Evolutionary conservation across 1,140 invertebrate genomes (phyloP).

Genomic region (Teleogryllus occipitalis): DNA sequence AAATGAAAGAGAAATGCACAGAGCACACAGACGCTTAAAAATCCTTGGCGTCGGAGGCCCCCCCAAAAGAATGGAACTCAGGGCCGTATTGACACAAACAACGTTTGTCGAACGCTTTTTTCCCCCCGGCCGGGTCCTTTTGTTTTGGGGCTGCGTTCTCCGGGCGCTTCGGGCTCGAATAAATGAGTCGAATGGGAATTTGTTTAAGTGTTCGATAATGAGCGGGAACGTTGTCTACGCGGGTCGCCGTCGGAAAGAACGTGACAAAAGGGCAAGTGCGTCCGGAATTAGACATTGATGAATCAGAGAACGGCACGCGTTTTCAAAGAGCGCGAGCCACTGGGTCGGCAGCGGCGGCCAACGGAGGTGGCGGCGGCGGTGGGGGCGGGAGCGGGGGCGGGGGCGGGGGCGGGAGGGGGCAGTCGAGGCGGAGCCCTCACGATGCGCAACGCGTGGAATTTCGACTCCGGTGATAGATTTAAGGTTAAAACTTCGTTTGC

Average conservation of each 20-base stretch:
- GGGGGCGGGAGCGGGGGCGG: too few relatives aligned
- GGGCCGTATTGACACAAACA: conserved; percentile 3
- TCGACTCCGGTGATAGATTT: background rate
- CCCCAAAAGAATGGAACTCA: background rate
- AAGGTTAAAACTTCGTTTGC: background rate
- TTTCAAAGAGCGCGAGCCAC: background rate
- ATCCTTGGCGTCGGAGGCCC: background rate
- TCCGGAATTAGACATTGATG: conserved; percentile 4
- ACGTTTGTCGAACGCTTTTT: conserved; percentile 4
- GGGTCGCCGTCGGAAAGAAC: background rate
- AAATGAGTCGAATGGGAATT: background rate
- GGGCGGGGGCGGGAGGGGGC: too few relatives aligned
- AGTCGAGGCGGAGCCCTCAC: too few relatives aligned
- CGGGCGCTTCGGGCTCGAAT: background rate
- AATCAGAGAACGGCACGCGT: background rate
- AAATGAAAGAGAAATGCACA: background rate
- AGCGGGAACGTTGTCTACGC: background rate
- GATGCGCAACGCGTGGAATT: background rate
- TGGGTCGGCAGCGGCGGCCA: background rate
- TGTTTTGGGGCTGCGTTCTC: background rate
- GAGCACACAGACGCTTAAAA: background rate
- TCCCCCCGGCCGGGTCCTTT: background rate
- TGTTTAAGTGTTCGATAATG: conserved; percentile 1
- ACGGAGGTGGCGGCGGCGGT: too few relatives aligned
- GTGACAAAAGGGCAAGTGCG: background rate